Percentiles rank a stretch among this genome's conserved stretches.
These are phyloP conservation scores for Characodon lateralis DNA, from an alignment of 2,797 vertebrate genomes.

Conservation along the genomic window DNA sequence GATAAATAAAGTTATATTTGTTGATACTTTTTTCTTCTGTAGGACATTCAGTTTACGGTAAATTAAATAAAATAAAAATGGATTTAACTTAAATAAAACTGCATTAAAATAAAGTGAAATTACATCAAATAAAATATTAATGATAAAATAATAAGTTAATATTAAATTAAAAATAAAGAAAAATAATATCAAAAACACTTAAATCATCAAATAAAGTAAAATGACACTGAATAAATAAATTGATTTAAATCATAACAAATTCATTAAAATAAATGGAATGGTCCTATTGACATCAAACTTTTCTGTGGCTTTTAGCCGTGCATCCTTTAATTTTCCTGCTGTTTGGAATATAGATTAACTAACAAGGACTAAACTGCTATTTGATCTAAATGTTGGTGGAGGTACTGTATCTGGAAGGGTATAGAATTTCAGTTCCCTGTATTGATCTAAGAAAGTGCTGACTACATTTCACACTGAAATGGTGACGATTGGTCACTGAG, in stretches of 20 bases:
- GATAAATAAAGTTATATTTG: no score
- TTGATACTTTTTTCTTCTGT: no score
- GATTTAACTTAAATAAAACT: no score
- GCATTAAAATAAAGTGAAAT: no score
- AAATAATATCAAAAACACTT: no score
- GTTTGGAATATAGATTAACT: not conserved
- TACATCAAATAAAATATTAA: no score
- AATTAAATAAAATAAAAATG: no score
- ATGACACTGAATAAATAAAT: no score
- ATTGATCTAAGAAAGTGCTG: not conserved
- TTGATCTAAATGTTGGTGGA: not conserved
- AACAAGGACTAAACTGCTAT: not conserved
- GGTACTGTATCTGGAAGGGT: not conserved
- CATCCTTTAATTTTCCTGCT: not conserved
- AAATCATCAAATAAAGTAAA: no score
- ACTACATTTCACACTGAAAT: not conserved
- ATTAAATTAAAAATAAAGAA: not conserved
- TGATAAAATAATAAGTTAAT: not conserved
- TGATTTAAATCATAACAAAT: no score
- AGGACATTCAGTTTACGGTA: no score
- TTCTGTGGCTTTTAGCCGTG: not conserved
- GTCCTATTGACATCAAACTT: not conserved
- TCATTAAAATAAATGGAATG: no score
- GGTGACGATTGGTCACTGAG: not conserved
- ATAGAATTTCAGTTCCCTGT: not conserved